A percentile compares a stretch with the other conserved stretches of the same genome.
Evolutionary conservation across 2,113 vertebrate genomes (phyloP).

Genomic region (Clarias batrachus): DNA sequence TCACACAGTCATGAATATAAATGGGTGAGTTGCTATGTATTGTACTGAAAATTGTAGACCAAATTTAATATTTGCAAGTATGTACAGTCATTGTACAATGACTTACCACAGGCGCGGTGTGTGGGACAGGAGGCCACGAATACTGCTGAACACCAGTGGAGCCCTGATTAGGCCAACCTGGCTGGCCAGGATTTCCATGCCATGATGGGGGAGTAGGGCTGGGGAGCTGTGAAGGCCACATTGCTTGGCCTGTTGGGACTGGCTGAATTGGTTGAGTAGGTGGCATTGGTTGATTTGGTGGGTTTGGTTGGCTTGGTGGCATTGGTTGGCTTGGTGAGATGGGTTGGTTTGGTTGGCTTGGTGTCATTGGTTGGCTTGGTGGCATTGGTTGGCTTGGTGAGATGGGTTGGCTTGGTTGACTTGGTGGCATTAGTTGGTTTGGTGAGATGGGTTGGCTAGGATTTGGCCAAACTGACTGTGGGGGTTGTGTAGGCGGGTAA

Average conservation of each 20-base stretch:
- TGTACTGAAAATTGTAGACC: not conserved
- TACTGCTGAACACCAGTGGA: conserved; percentile 51
- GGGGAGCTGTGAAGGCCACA: conserved; percentile 40
- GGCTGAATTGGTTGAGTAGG: conserved; percentile 37
- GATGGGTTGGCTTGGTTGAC: conserved; percentile 48
- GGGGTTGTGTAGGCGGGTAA: conserved; percentile 56
- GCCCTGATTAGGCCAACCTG: conserved; percentile 73
- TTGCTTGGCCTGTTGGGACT: conserved; percentile 16
- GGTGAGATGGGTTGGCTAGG: conserved; percentile 48
- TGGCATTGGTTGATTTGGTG: conserved; percentile 9
- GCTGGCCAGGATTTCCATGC: conserved; percentile 72
- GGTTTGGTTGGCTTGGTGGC: not conserved
- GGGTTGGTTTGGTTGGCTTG: conserved; percentile 7
- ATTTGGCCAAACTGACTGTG: conserved; percentile 59
- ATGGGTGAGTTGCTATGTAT: not conserved
- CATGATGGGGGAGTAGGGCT: conserved; percentile 49
- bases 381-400: not conserved
- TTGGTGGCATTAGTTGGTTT: conserved; percentile 56
- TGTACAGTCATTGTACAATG: not conserved
- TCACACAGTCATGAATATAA: not conserved
- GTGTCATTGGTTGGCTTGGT: not conserved
- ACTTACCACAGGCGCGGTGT: conserved; percentile 71
- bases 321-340: conserved; percentile 10
- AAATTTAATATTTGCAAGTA: not conserved
- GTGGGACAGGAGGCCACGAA: conserved; percentile 66